phyloP scores from a whole-genome alignment of 2,888 invertebrate genomes.

The Acanthosepion lycidas region DNA sequence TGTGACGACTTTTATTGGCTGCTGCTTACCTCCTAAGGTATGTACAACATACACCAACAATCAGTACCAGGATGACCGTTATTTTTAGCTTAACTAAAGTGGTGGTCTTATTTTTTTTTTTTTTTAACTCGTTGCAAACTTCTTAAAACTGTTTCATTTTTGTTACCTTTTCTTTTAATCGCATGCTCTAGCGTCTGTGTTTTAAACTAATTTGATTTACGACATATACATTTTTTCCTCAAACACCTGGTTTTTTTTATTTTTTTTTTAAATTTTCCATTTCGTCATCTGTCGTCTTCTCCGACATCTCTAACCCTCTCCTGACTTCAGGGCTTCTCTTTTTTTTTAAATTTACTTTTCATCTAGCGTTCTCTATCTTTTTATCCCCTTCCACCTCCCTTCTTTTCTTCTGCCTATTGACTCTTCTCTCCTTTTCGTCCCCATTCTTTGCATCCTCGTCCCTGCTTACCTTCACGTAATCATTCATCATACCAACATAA shows the following conservation, averaged over 20 bases:
- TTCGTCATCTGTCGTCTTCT: neutral
- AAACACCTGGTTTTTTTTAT: neutral
- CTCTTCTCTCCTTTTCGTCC: neutral
- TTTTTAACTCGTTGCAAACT: neutral
- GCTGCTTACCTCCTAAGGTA: neutral
- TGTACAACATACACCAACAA: neutral
- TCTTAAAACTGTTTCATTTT: neutral
- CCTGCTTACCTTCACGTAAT: slow-evolving; percentile 7
- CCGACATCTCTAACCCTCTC: neutral
- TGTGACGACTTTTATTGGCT: neutral
- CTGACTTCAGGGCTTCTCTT: neutral
- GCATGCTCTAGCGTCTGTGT: neutral
- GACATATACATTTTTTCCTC: neutral
- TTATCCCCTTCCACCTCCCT: neutral
- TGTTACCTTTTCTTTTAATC: neutral
- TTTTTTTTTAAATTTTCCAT: neutral
- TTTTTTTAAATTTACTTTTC: neutral
- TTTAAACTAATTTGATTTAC: neutral
- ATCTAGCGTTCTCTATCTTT: neutral
- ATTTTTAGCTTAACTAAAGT: neutral
- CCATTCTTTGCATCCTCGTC: neutral
- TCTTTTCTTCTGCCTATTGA: neutral
- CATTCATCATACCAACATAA: slow-evolving; percentile 20
- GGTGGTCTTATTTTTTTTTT: neutral
- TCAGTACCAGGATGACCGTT: neutral